phyloP scores from a whole-genome alignment of 2,888 invertebrate species.

The Troides oblongomaculatus region DNA sequence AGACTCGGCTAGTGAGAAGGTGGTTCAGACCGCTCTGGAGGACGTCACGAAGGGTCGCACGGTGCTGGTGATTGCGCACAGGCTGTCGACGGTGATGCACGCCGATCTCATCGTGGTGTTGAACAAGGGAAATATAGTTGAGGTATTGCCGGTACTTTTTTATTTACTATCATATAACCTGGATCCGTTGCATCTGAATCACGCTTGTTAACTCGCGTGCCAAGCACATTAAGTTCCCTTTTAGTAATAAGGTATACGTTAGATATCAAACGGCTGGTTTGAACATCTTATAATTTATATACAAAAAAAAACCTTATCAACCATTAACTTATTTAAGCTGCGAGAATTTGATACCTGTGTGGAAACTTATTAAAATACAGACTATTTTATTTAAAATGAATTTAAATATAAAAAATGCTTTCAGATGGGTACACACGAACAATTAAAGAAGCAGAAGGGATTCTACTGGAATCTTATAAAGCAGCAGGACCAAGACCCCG shows the following conservation, averaged over 20 bases:
- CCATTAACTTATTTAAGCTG: too few species aligned
- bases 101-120: constrained; percentile 96
- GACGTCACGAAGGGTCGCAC: constrained; percentile 91
- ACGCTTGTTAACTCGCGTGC: too few species aligned
- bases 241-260: too few species aligned
- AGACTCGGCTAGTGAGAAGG: constrained; percentile 94
- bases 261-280: too few species aligned
- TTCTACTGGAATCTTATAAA: constrained; percentile 92
- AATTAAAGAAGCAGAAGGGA: constrained; percentile 87
- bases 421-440: constrained; percentile 91
- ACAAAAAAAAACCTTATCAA: too few species aligned
- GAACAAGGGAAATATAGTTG: constrained; percentile 89
- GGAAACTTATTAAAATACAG: too few species aligned
- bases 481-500: constrained; percentile 82
- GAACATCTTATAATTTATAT: too few species aligned
- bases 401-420: background rate
- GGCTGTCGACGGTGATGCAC: constrained; percentile 93
- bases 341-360: too few species aligned
- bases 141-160: constrained; percentile 75
- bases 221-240: too few species aligned
- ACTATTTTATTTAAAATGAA: too few species aligned
- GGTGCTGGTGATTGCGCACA: constrained; percentile 96
- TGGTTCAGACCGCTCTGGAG: constrained; percentile 94
- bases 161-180: background rate
- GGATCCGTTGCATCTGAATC: too few species aligned